Percentiles rank a stretch among this genome's conserved stretches.
phyloP scores from a whole-genome alignment of 2,888 invertebrate species.

The Apotomis turbidana region DNA sequence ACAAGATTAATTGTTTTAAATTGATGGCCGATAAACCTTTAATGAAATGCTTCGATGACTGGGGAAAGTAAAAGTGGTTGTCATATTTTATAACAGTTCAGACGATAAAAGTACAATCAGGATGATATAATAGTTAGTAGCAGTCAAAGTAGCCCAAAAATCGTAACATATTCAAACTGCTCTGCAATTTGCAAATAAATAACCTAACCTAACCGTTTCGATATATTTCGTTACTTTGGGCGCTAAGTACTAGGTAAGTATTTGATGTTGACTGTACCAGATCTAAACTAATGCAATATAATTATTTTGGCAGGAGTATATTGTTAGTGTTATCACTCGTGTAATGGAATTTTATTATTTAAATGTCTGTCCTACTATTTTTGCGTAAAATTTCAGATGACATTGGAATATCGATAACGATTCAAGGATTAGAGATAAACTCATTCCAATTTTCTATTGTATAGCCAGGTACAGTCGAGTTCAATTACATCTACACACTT shows the following conservation, averaged over 20 bases:
- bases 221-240: no score
- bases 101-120: no score
- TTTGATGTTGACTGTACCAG: no score
- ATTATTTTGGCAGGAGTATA: neutral
- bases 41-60: conserved; percentile 22
- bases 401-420: conserved; percentile 25
- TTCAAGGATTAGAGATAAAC: conserved; percentile 20
- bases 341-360: conserved; percentile 4
- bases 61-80: conserved; percentile 34
- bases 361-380: conserved; percentile 27
- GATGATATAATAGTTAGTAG: no score
- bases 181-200: no score
- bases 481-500: no score
- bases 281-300: neutral
- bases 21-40: conserved; percentile 25
- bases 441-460: neutral
- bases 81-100: no score
- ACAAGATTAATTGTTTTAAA: conserved; percentile 26
- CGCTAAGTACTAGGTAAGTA: no score
- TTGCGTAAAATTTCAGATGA: neutral
- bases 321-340: neutral
- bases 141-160: no score
- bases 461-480: no score
- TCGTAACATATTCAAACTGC: no score
- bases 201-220: no score